A percentile compares a stretch with the other conserved stretches of the same genome.
phyloP scores from a whole-genome alignment of 2,113 vertebrate genomes.

The Sylvietta virens region DNA sequence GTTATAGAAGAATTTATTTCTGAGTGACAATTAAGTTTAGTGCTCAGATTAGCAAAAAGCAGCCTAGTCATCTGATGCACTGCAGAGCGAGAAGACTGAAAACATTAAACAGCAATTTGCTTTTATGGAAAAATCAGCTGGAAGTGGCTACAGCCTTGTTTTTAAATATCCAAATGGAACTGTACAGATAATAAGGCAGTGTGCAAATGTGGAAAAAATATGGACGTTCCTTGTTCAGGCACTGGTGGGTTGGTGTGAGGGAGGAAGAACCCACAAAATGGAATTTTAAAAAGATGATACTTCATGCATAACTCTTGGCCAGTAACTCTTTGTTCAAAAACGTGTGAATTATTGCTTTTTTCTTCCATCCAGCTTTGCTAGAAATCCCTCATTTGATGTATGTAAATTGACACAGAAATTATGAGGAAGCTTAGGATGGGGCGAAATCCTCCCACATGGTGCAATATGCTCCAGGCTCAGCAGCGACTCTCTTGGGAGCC shows the following conservation, averaged over 20 bases:
- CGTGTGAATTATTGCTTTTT: neutral
- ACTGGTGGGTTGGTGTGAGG: neutral
- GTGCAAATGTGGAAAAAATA: neutral
- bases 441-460: neutral
- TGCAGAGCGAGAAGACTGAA: neutral
- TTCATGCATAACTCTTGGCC: neutral
- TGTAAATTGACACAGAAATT: slow-evolving; percentile 13
- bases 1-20: neutral
- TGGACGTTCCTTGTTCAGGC: neutral
- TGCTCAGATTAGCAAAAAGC: neutral
- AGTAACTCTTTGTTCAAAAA: neutral
- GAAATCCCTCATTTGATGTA: neutral
- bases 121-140: neutral
- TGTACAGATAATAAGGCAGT: neutral
- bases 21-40: neutral
- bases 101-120: neutral
- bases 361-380: neutral
- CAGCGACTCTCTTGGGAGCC: neutral
- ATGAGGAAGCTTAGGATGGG: neutral
- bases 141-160: neutral
- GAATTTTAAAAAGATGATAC: neutral
- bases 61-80: neutral
- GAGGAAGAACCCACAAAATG: neutral
- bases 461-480: slow-evolving; percentile 16
- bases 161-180: neutral